Evolutionary conservation across 2,113 vertebrate species (phyloP).

Genomic region (Cyanocitta stelleri): DNA sequence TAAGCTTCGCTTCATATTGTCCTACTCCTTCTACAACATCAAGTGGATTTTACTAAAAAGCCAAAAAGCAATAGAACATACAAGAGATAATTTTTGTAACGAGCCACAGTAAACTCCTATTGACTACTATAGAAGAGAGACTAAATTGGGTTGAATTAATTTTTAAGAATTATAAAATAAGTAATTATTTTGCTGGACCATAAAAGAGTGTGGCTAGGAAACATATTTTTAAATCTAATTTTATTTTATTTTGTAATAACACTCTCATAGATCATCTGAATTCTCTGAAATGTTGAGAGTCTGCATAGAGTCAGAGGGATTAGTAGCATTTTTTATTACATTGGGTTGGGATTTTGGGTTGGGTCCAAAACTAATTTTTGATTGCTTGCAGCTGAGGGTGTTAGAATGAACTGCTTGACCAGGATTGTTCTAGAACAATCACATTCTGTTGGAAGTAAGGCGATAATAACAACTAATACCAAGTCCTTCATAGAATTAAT

Average conservation of each 20-base stretch:
- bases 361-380: background rate
- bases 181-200: background rate
- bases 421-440: constrained; percentile 10
- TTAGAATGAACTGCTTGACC: constrained; percentile 38
- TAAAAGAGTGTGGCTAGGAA: background rate
- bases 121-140: background rate
- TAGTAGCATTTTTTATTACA: background rate
- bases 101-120: background rate
- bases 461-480: constrained; percentile 33
- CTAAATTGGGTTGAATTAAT: background rate
- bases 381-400: constrained; percentile 37
- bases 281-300: background rate
- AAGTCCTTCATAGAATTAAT: constrained; percentile 11
- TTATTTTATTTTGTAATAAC: background rate
- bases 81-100: background rate
- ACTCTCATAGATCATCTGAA: background rate
- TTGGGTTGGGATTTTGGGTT: constrained; percentile 8
- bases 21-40: background rate
- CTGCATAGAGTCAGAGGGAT: background rate
- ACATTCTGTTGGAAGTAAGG: background rate
- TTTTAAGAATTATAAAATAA: background rate
- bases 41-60: background rate
- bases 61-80: rapidly evolving
- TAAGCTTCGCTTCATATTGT: background rate
- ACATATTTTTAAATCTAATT: background rate